Conservation (phyloP, 1,140 invertebrate genomes). For the Atta colombica region DNA sequence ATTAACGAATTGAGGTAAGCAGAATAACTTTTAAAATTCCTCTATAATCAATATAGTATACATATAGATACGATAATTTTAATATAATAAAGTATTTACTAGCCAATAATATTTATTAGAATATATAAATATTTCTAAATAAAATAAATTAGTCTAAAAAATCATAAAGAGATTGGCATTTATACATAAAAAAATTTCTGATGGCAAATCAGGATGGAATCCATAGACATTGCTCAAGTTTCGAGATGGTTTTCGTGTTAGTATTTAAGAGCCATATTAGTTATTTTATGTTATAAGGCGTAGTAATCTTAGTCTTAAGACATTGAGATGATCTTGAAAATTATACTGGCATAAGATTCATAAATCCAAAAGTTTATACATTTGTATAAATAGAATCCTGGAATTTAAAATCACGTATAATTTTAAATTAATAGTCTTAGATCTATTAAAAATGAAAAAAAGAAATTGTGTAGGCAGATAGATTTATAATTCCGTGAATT, state of each 20-base stretch:
- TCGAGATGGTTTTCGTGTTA: too few species aligned
- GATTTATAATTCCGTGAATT: not conserved
- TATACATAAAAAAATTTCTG: not conserved
- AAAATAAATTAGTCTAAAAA: not conserved
- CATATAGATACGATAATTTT: not conserved
- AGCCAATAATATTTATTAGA: not conserved
- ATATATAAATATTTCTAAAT: not conserved
- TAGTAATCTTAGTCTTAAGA: too few species aligned
- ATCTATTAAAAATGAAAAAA: not conserved
- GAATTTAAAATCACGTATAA: not conserved
- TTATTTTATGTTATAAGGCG: too few species aligned
- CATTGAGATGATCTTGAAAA: too few species aligned
- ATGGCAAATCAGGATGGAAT: not conserved
- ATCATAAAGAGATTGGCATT: not conserved
- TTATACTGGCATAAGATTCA: not conserved
- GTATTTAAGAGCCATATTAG: too few species aligned
- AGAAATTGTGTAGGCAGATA: not conserved
- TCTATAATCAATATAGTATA: not conserved
- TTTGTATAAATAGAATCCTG: not conserved
- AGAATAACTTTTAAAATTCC: not conserved
- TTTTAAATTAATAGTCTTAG: conserved; percentile 1
- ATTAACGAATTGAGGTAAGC: too few species aligned
- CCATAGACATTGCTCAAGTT: too few species aligned
- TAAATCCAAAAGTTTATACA: not conserved
- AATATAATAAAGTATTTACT: not conserved